Evolutionary conservation across 2,888 invertebrate species (phyloP), one percentile per base, ranked within the genome.

Genomic region (Eucera pruinosa): DNA sequence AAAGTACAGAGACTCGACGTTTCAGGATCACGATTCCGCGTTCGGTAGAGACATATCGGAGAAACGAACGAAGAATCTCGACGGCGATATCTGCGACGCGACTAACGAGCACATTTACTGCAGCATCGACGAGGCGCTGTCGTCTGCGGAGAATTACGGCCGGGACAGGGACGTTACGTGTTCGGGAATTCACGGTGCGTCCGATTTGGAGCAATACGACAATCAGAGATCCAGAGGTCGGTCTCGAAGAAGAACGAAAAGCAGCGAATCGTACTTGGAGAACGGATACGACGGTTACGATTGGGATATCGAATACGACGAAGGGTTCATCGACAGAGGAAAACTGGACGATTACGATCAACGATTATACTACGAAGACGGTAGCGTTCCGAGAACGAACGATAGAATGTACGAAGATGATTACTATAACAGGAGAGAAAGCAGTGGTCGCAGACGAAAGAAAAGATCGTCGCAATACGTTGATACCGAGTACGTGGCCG

Each of bases 111-210:
- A 91, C 71, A 86, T 91, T 43, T 92, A 92, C 75, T 91, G 92
- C 90, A 94, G 94, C 90, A 95, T 95, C 91, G 95, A 95, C 85
- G 95, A 95, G 82, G 94, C 94, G 80, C 77, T 89, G 52, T 83
- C 89, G 15, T 87, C 89, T 27, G 80, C 85, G 33, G 82, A 86
- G 18, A 79, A 45, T 43, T 85, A 85, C 25, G 60, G 48, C 45
- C 62, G 55, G 5, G 76, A 74, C 11, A 76, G 77, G 7, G 70
- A 72, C 20, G 75, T 76, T 57, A 27, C 75, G 33, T 55, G 79
- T 68, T 48, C 78, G 39, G 36, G 66, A 55, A 47, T 74, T 0
- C 65, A 36, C 11, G 36, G 58, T 1, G 48, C 18, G 0, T 33
- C 74, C 11, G 65, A 80, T 45, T 25, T 74, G 15, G 70, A 75